Percentiles rank a stretch among this genome's conserved stretches.
Evolutionary conservation across 2,113 vertebrate genomes (phyloP).

Genomic region (Malaclemys terrapin): DNA sequence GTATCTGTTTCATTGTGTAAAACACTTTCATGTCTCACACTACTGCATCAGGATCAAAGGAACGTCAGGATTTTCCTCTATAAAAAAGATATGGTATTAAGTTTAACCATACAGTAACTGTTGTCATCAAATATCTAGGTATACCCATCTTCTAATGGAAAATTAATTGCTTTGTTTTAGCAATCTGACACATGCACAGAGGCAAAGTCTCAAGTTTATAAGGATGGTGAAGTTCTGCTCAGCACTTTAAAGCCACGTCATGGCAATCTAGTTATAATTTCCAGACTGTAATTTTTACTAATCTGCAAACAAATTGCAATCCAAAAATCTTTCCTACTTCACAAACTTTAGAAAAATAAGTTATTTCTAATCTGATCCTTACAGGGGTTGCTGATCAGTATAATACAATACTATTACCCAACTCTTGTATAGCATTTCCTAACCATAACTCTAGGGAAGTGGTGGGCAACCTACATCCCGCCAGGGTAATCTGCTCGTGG

Average conservation of each 20-base stretch:
- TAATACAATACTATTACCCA: no score
- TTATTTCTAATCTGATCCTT: not conserved
- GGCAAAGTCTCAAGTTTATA: not conserved
- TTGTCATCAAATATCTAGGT: no score
- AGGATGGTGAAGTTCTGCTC: not conserved
- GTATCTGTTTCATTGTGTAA: no score
- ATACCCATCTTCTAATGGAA: no score
- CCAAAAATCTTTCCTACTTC: not conserved
- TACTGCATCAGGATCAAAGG: not conserved
- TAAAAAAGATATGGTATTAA: not conserved
- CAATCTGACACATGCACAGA: not conserved
- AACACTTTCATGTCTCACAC: no score
- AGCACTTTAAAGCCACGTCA: not conserved
- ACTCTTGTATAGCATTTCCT: no score
- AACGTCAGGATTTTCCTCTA: not conserved
- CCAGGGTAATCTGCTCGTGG: no score
- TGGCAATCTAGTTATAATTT: not conserved
- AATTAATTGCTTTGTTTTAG: no score
- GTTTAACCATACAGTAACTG: not conserved
- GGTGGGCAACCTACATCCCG: no score
- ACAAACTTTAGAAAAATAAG: not conserved
- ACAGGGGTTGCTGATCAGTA: no score
- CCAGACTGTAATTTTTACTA: not conserved
- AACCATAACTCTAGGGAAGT: no score
- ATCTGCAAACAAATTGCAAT: not conserved